These are phyloP conservation scores for Pseudoatta argentina DNA, from an alignment of 1,140 invertebrate genomes.

Conservation along the genomic window DNA sequence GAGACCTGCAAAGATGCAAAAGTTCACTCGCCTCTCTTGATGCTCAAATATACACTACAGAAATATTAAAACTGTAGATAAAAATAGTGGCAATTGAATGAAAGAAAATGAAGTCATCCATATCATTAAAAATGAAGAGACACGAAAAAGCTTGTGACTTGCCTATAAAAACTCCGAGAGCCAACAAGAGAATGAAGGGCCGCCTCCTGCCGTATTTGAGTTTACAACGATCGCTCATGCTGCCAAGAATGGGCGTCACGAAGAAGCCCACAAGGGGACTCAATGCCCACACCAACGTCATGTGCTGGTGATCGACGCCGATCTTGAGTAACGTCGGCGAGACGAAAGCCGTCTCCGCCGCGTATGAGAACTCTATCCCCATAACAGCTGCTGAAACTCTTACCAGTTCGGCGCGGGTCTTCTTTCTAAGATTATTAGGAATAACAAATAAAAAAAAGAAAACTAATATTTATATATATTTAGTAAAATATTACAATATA, in stretches of 20 bases:
- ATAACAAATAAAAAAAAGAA: not conserved
- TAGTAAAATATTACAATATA: not conserved
- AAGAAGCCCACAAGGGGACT: constrained; percentile 97
- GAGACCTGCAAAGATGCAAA: constrained; percentile 88
- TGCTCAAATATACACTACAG: not conserved
- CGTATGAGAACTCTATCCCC: constrained; percentile 99
- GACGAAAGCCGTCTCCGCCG: constrained; percentile 98
- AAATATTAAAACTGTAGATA: not conserved
- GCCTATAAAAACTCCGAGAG: constrained; percentile 96
- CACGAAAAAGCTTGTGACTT: constrained; percentile 68
- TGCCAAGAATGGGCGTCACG: constrained; percentile 96
- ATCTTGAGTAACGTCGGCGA: constrained; percentile 97
- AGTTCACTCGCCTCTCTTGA: not conserved
- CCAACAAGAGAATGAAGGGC: constrained; percentile 96
- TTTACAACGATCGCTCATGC: constrained; percentile 95
- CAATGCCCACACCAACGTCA: constrained; percentile 98
- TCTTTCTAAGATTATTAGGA: constrained; percentile 86
- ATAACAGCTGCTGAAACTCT: constrained; percentile 97
- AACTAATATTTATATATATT: not conserved
- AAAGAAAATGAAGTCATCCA: not conserved
- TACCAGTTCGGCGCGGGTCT: constrained; percentile 93
- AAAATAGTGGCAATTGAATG: not conserved
- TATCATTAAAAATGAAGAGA: not conserved
- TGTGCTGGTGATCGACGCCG: constrained; percentile 95
- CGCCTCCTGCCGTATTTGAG: constrained; percentile 93